phyloP scores from a whole-genome alignment of 2,113 vertebrate species.

The Isurus oxyrinchus region DNA sequence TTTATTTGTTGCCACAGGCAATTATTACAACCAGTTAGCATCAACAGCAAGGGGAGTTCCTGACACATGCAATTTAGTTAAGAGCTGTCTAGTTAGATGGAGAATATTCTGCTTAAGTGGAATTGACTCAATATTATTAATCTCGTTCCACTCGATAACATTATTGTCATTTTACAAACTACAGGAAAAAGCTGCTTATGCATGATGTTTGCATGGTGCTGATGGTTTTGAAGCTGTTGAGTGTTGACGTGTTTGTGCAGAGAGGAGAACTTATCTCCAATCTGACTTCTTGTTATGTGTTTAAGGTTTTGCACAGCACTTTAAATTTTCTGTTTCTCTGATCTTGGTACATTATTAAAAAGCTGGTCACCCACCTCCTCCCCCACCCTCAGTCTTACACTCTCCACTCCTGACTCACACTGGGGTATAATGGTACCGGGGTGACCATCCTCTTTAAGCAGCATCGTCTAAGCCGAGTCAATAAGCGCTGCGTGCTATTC shows the following conservation, averaged over 20 bases:
- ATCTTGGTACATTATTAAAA: background rate
- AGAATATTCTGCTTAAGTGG: background rate
- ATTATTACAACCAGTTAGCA: background rate
- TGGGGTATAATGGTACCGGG: background rate
- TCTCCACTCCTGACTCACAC: background rate
- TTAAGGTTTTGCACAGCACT: too few species aligned
- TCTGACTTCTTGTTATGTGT: background rate
- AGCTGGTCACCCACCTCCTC: background rate
- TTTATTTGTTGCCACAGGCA: background rate
- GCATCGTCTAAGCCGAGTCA: background rate
- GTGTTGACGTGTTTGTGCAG: too few species aligned
- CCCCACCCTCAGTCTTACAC: background rate
- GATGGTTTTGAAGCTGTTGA: background rate
- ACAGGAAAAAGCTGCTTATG: background rate
- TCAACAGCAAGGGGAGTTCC: background rate
- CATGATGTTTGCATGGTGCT: background rate
- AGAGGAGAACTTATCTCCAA: background rate
- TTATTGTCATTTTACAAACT: conserved; percentile 5
- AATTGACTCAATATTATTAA: background rate
- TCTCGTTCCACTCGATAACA: background rate
- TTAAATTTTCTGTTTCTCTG: too few species aligned
- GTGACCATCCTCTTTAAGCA: background rate
- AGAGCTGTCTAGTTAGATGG: background rate
- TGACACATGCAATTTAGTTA: background rate
- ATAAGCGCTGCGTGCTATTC: background rate